These are phyloP conservation scores for Artibeus lituratus DNA, from an alignment of 2,797 vertebrate genomes.

Conservation along the genomic window DNA sequence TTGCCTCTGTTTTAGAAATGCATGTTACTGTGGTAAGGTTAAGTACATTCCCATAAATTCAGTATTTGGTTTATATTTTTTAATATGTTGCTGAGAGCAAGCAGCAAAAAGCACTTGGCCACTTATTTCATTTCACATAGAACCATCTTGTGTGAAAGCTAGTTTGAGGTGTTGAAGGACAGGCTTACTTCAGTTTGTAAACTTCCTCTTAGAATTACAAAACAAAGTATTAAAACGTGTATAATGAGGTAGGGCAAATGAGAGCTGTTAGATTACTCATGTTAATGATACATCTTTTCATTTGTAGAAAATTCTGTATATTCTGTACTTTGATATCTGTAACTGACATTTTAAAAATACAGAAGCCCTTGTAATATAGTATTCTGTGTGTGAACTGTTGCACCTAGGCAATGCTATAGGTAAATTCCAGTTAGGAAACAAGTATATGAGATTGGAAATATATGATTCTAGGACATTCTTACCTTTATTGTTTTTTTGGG, in stretches of 20 bases:
- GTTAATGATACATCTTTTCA: conserved; percentile 75
- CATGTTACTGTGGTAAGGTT: neutral
- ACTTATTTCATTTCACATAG: conserved; percentile 81
- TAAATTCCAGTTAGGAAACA: neutral
- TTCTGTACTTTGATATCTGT: conserved; percentile 80
- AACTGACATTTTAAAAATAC: conserved; percentile 65
- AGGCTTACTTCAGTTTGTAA: conserved; percentile 77
- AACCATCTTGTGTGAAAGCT: conserved; percentile 83
- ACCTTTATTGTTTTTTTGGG: neutral
- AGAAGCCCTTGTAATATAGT: neutral
- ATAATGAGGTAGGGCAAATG: conserved; percentile 77
- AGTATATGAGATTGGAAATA: neutral
- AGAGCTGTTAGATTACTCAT: conserved; percentile 81
- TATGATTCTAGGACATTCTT: neutral
- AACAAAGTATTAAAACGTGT: conserved; percentile 77
- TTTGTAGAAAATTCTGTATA: conserved; percentile 63
- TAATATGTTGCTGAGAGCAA: conserved; percentile 65
- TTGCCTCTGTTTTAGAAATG: neutral
- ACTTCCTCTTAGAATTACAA: conserved; percentile 76
- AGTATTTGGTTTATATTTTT: neutral
- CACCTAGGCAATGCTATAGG: neutral
- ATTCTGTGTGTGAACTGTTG: neutral
- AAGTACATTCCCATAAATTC: neutral
- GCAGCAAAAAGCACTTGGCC: conserved; percentile 73
- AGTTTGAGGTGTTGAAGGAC: conserved; percentile 86